Evolutionary conservation across 2,888 invertebrate genomes (phyloP), one percentile per base, ranked within the genome.

Genomic region (Drosophila paramelanica): DNA sequence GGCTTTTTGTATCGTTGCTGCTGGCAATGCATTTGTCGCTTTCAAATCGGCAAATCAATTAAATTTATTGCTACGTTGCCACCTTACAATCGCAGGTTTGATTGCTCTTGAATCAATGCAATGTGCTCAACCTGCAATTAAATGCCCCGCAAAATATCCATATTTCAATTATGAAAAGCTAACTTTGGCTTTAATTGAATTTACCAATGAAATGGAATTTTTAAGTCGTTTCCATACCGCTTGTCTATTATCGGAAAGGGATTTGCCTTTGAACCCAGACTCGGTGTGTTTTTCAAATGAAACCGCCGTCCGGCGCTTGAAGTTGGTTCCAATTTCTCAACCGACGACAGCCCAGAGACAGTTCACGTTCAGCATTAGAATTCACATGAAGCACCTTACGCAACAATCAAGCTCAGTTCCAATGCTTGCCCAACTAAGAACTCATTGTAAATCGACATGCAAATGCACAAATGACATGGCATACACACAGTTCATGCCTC

Each of bases 41-140:
- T 56, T 69, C 53, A 65, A 78, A 89, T 84, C 85, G 86, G 88
- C 53, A 73, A 79, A 89, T 89, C 88, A 85, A 88, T 89, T 89
- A 85, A 67, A 81, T 71, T 89, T 84, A 84, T 87, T 66, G 69
- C 73, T 57, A 65, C 77, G 77, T 84, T 89, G 85, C 89, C 83
- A 83, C 83, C 83, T 83, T 67, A 60, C 53, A 47, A 23, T 45
- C 14, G 23, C 33, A 20, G 60, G 50, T 57, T 68, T 58, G 70
- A 66, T 80, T 71, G 80, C 83, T 56, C 64, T 60, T 61, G 78
- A 85, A 84, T 75, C 82, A 84, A 81, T 68, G 71, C 66, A 56
- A 59, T 31, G 50, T 20, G 23, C 14, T 57, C 64, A n/a, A 14
- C 56, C 62, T 50, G 55, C 88, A 81, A 85, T 81, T 81, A 88